Evolutionary conservation across 2,888 invertebrate species (phyloP).

Genomic region (Limnephilus rhombicus): DNA sequence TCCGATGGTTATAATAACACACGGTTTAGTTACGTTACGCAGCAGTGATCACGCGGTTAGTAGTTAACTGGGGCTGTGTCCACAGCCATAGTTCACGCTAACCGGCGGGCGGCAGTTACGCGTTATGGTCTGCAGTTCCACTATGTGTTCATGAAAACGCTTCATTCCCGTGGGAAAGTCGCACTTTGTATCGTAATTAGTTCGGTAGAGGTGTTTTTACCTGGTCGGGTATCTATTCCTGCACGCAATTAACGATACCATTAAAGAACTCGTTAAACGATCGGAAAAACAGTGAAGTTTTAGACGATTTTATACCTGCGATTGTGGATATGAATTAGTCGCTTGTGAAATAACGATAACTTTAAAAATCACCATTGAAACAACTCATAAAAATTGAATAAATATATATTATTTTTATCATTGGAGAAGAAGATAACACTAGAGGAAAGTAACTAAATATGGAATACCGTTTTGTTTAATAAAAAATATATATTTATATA

Average conservation of each 20-base stretch:
- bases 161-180: slow-evolving; percentile 21
- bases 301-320: not conserved
- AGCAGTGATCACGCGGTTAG: slow-evolving; percentile 35
- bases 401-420: too few relatives aligned
- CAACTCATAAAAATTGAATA: too few relatives aligned
- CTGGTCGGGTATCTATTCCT: not conserved
- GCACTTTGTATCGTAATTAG: not conserved
- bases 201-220: not conserved
- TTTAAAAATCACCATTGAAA: too few relatives aligned
- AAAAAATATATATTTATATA: too few relatives aligned
- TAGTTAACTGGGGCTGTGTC: slow-evolving; percentile 5
- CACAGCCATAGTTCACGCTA: not conserved
- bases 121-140: not conserved
- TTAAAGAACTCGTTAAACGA: not conserved
- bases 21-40: slow-evolving; percentile 12
- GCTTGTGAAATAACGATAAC: too few relatives aligned
- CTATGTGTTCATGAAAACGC: not conserved
- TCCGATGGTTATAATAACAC: slow-evolving; percentile 17
- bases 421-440: too few relatives aligned
- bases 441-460: too few relatives aligned
- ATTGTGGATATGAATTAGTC: too few relatives aligned
- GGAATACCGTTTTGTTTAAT: too few relatives aligned
- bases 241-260: not conserved
- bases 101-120: not conserved
- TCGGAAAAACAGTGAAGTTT: not conserved